Conservation (phyloP, 1,140 invertebrate genomes). For the Hypsibius dujardini region DNA sequence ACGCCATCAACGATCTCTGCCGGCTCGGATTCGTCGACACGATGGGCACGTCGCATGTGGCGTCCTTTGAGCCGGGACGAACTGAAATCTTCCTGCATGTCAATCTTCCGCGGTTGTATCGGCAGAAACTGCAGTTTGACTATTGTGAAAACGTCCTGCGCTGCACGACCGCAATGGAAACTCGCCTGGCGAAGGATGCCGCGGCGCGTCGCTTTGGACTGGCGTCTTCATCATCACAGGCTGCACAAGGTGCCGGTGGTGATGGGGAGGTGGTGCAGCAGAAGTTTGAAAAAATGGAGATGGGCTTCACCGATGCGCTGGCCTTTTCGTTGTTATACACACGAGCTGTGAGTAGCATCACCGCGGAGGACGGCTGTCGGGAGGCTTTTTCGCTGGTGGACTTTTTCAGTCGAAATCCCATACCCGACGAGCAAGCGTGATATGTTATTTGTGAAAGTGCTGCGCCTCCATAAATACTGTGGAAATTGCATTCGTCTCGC, state of each 20-base stretch:
- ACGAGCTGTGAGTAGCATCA: background rate
- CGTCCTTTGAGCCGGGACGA: background rate
- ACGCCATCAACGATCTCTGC: background rate
- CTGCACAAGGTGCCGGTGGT: too few relatives aligned
- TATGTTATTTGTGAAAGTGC: background rate
- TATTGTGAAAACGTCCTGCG: background rate
- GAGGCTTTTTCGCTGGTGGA: background rate
- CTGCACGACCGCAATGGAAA: too few relatives aligned
- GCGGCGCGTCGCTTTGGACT: too few relatives aligned
- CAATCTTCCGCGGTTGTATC: slow-evolving; percentile 3
- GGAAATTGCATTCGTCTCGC: too few relatives aligned
- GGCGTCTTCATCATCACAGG: too few relatives aligned
- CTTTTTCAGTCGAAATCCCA: background rate
- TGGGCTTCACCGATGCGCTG: background rate
- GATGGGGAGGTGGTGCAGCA: background rate
- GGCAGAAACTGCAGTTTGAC: background rate
- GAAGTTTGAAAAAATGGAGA: background rate
- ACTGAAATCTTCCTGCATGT: background rate
- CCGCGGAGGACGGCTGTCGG: background rate
- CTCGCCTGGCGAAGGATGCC: too few relatives aligned
- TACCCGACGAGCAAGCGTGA: background rate
- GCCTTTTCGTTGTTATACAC: background rate
- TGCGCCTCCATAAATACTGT: background rate
- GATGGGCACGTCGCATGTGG: slow-evolving; percentile 9
- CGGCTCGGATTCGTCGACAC: background rate